A percentile compares a stretch with the other conserved stretches of the same genome.
Conservation (phyloP, 2,797 vertebrate genomes). For the Neosalanx taihuensis region DNA sequence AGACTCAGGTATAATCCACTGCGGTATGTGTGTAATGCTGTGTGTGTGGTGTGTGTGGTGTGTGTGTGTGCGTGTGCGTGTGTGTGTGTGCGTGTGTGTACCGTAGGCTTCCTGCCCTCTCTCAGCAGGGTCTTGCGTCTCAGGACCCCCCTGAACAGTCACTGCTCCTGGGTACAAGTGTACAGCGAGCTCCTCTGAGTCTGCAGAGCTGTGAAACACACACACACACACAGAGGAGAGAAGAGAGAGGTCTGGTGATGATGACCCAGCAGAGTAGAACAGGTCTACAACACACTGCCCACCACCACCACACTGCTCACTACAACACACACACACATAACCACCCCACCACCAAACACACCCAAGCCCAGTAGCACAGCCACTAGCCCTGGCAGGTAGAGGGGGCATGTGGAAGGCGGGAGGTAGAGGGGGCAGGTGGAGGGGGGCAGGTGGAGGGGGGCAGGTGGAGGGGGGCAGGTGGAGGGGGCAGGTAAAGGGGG, state of each 20-base stretch:
- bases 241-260: no score
- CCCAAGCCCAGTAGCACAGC: slow-evolving; percentile 23
- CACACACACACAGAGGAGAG: neutral
- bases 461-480: neutral
- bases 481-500: neutral
- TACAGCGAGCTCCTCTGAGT: slow-evolving; percentile 94
- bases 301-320: slow-evolving; percentile 3
- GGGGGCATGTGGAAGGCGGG: neutral
- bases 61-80: slow-evolving; percentile 22
- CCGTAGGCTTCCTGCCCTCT: slow-evolving; percentile 98
- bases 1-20: neutral
- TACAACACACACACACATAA: neutral
- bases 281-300: neutral
- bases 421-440: neutral
- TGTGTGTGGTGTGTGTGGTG: neutral
- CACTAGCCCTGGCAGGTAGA: no score
- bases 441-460: neutral
- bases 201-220: slow-evolving; percentile 80
- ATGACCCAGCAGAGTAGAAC: neutral
- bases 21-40: neutral
- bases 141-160: slow-evolving; percentile 93
- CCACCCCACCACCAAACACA: slow-evolving; percentile 29
- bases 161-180: slow-evolving; percentile 94
- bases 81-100: slow-evolving; percentile 64
- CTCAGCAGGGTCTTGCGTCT: slow-evolving; percentile 95